Conservation (phyloP, 2,113 vertebrate species). For the Tachysurus vachellii region DNA sequence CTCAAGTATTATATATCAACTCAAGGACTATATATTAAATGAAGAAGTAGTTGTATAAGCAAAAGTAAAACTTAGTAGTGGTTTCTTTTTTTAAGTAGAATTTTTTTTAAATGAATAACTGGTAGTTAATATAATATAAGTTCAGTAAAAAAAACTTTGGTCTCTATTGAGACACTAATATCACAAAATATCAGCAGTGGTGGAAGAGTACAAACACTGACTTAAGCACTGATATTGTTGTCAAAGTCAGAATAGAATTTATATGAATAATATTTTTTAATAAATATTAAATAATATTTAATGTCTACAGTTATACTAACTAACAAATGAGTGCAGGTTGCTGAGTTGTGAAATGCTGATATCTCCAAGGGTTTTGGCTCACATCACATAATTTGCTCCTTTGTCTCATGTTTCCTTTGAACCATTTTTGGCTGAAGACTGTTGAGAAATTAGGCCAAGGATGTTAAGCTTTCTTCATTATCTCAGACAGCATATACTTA, state of each 20-base stretch:
- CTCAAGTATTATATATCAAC: slow-evolving; percentile 12
- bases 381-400: neutral
- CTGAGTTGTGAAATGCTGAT: neutral
- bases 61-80: neutral
- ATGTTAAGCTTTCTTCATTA: neutral
- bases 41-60: neutral
- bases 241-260: too few relatives aligned
- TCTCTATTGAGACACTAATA: neutral
- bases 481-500: neutral
- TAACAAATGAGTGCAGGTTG: neutral
- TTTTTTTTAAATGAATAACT: too few relatives aligned
- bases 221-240: too few relatives aligned
- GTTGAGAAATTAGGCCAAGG: neutral
- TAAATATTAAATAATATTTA: too few relatives aligned
- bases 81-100: neutral
- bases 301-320: too few relatives aligned
- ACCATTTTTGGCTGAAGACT: neutral
- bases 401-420: neutral
- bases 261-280: too few relatives aligned
- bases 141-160: neutral
- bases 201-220: neutral
- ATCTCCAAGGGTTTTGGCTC: neutral
- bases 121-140: neutral
- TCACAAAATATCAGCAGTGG: neutral
- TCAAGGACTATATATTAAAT: neutral